Base-by-base conservation (phyloP, 2,113 vertebrate genomes). In the Laticauda colubrina region DNA sequence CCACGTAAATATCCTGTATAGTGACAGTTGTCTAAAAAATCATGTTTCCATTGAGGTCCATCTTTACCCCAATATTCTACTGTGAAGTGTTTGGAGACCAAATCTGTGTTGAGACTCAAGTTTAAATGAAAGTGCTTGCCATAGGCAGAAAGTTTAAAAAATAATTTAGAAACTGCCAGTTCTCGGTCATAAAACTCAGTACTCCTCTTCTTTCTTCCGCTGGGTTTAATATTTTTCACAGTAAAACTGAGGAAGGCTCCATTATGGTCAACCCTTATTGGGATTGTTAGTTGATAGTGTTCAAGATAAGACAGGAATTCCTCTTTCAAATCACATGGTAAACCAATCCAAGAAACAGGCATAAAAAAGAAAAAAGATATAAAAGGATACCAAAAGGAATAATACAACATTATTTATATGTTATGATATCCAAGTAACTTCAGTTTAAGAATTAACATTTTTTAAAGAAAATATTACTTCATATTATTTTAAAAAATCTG, bases 111-210 rank as follows among this genome's bases (percentile, higher is more conserved):
- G 96, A 99, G 98, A 93, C 98, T 99, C 98, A 99, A 98, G 97
- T 99, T 99, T 97, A 99, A 97, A 97, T 99, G 98, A 98, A 99
- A 99, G 98, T 99, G 99, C 98, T 98, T 99, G 96, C 99, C 99
- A 96, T 99, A 99, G 95, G 99, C 99, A 91, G 98, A 99, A 97
- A 99, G 98, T 97, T 98, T 98, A 98, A 99, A 99, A 98, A 99
- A 99, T 96, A 99, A 98, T 95, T 97, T 98, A 97, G 98, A 97
- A 96, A 98, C 97, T 51, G 98, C 96, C 93, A 98, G 98, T 94
- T 98, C 98, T 94, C 97, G 98, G 90, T 98, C 97, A 34, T 97
- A 95, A 90, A 97, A 94, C 90, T 98, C 98, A 96, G 97, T 97
- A 81, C 98, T 98, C 18, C 98, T 98, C 97, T 98, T 98, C 97